Percentiles rank a stretch among this genome's conserved stretches.
Conservation (phyloP, 2,797 vertebrate genomes). For the Macropodus opercularis region DNA sequence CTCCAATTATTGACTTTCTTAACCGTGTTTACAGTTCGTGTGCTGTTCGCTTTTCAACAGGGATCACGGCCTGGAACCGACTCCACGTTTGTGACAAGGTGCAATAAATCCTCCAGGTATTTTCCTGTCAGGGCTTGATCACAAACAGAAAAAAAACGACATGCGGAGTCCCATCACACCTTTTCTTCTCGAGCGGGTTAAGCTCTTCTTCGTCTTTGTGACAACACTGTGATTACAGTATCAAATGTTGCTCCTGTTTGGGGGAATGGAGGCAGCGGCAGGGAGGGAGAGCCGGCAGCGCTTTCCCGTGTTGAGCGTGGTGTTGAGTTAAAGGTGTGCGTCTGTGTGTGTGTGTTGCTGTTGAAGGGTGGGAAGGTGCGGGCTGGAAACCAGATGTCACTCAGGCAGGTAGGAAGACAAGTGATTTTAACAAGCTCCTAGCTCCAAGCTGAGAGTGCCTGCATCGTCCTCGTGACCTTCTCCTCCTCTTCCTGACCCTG, state of each 20-base stretch:
- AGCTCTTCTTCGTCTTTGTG: constrained; percentile 46
- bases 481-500: constrained; percentile 19
- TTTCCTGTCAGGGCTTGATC: constrained; percentile 76
- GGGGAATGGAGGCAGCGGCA: constrained; percentile 52
- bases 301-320: constrained; percentile 34
- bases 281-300: constrained; percentile 50
- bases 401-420: constrained; percentile 63
- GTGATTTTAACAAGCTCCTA: constrained; percentile 73
- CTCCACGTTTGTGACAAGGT: constrained; percentile 51
- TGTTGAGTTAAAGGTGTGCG: constrained; percentile 28
- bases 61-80: constrained; percentile 46
- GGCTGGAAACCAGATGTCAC: constrained; percentile 73
- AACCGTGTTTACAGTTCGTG: neutral
- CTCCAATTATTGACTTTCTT: neutral
- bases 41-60: constrained; percentile 36
- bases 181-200: constrained; percentile 50
- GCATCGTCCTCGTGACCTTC: constrained; percentile 28
- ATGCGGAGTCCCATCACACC: constrained; percentile 55
- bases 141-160: constrained; percentile 24
- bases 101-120: constrained; percentile 65
- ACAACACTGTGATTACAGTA: constrained; percentile 70
- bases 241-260: constrained; percentile 74
- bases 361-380: constrained; percentile 36
- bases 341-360: constrained; percentile 20
- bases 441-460: constrained; percentile 58